These are phyloP conservation scores for Pangasius sanitwongsei DNA, from an alignment of 2,797 vertebrate genomes.

Conservation along the genomic window DNA sequence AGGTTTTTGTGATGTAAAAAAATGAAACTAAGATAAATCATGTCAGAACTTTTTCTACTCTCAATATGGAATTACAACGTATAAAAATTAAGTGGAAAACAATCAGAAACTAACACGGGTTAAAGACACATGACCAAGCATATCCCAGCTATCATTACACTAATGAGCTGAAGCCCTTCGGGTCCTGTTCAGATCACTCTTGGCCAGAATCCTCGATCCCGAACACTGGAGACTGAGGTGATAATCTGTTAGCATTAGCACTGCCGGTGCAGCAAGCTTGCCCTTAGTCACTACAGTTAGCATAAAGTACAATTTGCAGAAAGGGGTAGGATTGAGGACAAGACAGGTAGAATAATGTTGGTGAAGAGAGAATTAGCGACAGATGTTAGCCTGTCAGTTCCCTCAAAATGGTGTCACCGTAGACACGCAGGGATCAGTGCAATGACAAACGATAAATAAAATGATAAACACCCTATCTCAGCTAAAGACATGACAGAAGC, in stretches of 20 bases:
- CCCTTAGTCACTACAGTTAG: neutral
- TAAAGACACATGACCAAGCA: neutral
- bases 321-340: neutral
- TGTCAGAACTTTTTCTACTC: no score
- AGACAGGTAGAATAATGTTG: neutral
- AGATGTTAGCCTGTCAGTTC: neutral
- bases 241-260: neutral
- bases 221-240: neutral
- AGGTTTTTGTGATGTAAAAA: no score
- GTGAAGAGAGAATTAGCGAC: neutral
- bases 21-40: no score
- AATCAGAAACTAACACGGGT: neutral
- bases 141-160: neutral
- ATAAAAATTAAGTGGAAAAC: neutral
- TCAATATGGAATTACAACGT: no score
- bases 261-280: neutral
- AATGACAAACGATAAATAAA: neutral
- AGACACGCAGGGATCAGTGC: neutral
- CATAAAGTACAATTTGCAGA: neutral
- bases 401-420: neutral
- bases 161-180: neutral
- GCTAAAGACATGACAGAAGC: neutral
- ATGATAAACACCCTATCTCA: no score
- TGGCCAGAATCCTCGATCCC: neutral
- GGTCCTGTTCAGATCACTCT: neutral